Conservation (phyloP, 1,140 invertebrate species). For the Papilio polytes region DNA sequence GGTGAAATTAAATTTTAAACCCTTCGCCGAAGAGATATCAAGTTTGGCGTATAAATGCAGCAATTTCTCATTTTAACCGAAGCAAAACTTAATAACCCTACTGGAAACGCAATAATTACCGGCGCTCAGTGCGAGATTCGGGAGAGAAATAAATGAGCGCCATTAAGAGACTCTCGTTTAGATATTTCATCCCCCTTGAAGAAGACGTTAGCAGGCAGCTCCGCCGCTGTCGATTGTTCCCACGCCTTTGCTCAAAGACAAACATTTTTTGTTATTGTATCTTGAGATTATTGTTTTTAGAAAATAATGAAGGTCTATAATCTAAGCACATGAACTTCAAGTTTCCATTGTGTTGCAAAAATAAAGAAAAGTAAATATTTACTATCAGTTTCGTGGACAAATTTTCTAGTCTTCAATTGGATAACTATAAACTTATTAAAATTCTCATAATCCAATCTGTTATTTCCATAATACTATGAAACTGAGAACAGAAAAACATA, state of each 20-base stretch:
- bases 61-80: slow-evolving; percentile 81
- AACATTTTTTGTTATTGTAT: slow-evolving; percentile 38
- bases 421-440: too few species aligned
- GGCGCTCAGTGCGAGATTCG: slow-evolving; percentile 78
- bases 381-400: too few species aligned
- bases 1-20: slow-evolving; percentile 77
- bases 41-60: slow-evolving; percentile 77
- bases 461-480: too few species aligned
- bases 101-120: slow-evolving; percentile 81
- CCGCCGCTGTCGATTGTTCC: slow-evolving; percentile 68
- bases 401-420: too few species aligned
- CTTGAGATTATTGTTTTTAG: too few species aligned
- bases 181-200: slow-evolving; percentile 81
- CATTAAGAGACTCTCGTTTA: slow-evolving; percentile 81
- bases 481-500: too few species aligned
- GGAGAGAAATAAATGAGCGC: slow-evolving; percentile 79
- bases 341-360: too few species aligned
- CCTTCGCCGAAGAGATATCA: slow-evolving; percentile 72
- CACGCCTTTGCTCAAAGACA: slow-evolving; percentile 71
- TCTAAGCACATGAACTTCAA: too few species aligned
- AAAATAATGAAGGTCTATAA: too few species aligned
- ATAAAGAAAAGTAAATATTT: not conserved
- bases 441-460: too few species aligned
- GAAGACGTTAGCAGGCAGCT: slow-evolving; percentile 75
- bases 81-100: slow-evolving; percentile 83